phyloP scores from a whole-genome alignment of 2,888 invertebrate species.

The Tuta absoluta region DNA sequence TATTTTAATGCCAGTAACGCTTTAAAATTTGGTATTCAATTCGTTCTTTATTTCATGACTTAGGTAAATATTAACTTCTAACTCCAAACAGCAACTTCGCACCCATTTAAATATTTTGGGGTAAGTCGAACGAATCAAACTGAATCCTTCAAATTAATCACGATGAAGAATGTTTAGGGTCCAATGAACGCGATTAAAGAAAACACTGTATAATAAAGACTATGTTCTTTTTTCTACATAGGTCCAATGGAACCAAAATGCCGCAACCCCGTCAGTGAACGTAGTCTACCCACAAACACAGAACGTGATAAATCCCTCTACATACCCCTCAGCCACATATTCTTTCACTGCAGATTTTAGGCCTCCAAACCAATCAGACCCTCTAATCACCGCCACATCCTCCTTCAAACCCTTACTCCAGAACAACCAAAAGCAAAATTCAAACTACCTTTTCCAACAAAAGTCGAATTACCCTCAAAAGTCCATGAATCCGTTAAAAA shows the following conservation, averaged over 20 bases:
- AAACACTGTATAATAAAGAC: too few species aligned
- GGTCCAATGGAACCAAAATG: slow-evolving; percentile 89
- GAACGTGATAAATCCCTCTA: slow-evolving; percentile 83
- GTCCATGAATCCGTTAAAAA: slow-evolving; percentile 59
- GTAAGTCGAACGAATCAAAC: too few species aligned
- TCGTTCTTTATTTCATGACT: too few species aligned
- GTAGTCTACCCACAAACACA: slow-evolving; percentile 84
- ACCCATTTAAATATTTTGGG: too few species aligned
- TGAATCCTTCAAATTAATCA: too few species aligned
- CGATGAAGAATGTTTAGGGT: too few species aligned
- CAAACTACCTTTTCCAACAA: slow-evolving; percentile 71
- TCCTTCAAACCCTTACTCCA: slow-evolving; percentile 81
- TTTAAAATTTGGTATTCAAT: too few species aligned
- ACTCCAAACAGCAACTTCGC: too few species aligned
- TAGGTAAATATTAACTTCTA: too few species aligned
- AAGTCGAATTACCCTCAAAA: slow-evolving; percentile 67
- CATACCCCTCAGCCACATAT: slow-evolving; percentile 87
- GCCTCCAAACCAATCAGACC: slow-evolving; percentile 82
- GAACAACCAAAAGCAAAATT: slow-evolving; percentile 64
- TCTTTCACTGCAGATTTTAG: slow-evolving; percentile 92
- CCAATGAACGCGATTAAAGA: too few species aligned
- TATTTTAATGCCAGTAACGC: too few species aligned
- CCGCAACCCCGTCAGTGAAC: slow-evolving; percentile 82
- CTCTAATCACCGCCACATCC: slow-evolving; percentile 76
- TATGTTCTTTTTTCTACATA: slow-evolving; percentile 47